phyloP scores from a whole-genome alignment of 2,888 invertebrate species.

The Cataglyphis altisquamis region DNA sequence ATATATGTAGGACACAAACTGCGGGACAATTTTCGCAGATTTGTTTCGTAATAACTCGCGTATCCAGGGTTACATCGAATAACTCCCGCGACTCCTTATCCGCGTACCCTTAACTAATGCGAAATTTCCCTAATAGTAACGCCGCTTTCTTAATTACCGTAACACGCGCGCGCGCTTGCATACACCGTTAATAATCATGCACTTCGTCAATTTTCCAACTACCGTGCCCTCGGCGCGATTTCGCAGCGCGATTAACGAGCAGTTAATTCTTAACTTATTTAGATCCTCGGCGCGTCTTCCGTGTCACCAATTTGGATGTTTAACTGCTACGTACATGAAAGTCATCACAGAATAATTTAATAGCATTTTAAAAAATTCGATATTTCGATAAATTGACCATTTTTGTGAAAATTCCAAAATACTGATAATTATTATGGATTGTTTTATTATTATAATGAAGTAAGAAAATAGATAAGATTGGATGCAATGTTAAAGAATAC shows the following conservation, averaged over 20 bases:
- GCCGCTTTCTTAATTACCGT: conserved; percentile 68
- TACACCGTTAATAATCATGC: conserved; percentile 56
- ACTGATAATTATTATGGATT: neutral
- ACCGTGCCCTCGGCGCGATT: conserved; percentile 1
- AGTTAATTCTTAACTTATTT: conserved; percentile 16
- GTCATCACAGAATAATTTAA: conserved; percentile 11
- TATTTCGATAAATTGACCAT: too few relatives aligned
- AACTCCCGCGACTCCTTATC: conserved; percentile 58
- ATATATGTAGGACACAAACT: conserved; percentile 63
- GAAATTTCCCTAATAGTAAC: conserved; percentile 56
- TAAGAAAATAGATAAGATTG: too few relatives aligned
- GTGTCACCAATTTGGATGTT: neutral
- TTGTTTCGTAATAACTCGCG: conserved; percentile 62
- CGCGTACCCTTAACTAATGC: conserved; percentile 48
- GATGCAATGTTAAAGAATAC: neutral
- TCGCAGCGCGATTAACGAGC: conserved; percentile 23
- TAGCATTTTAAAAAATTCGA: neutral
- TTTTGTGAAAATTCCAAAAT: neutral
- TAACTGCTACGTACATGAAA: neutral
- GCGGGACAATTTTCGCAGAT: conserved; percentile 56
- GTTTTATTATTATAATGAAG: too few relatives aligned
- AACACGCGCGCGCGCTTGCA: conserved; percentile 14
- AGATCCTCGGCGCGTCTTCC: neutral
- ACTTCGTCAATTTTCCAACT: conserved; percentile 37
- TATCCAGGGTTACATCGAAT: conserved; percentile 54